phyloP scores from a whole-genome alignment of 2,888 invertebrate species.

The Amblyjoppa proteus region DNA sequence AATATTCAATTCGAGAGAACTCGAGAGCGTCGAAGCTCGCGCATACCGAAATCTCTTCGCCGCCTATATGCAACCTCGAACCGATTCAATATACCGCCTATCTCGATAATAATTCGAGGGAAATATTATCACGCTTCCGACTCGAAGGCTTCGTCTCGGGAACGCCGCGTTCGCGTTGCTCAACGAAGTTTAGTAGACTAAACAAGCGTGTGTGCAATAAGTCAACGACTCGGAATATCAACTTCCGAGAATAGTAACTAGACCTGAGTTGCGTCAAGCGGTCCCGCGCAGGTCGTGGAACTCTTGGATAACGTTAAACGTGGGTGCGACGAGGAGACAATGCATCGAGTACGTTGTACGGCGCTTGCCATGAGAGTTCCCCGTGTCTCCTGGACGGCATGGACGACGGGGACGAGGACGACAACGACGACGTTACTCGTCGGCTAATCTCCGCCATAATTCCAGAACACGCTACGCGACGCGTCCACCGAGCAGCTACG shows the following conservation, averaged over 20 bases:
- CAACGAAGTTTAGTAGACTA: constrained; percentile 2
- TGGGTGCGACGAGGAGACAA: constrained; percentile 17
- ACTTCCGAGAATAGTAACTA: constrained; percentile 22
- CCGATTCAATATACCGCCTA: too few relatives aligned
- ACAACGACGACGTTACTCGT: constrained; percentile 55
- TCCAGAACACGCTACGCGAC: constrained; percentile 54
- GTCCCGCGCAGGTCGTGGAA: constrained; percentile 2
- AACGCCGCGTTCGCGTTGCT: too few relatives aligned
- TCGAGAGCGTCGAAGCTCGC: too few relatives aligned
- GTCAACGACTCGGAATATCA: neutral
- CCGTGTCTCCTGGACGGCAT: constrained; percentile 18
- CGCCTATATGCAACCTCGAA: too few relatives aligned
- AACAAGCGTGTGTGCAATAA: neutral
- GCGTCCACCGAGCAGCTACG: constrained; percentile 40
- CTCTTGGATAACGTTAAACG: constrained; percentile 26
- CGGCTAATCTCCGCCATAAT: constrained; percentile 68
- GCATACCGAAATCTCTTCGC: too few relatives aligned
- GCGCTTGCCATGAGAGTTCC: constrained; percentile 2
- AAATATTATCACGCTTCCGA: too few relatives aligned
- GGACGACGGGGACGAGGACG: neutral
- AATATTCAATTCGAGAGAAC: too few relatives aligned
- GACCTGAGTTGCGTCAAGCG: neutral
- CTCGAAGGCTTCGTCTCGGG: neutral
- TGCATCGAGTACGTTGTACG: constrained; percentile 17
- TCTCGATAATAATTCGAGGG: too few relatives aligned